Evolutionary conservation across 2,113 vertebrate genomes (phyloP), one percentile per base, ranked within the genome.

Genomic region (Nesogale talazaci): DNA sequence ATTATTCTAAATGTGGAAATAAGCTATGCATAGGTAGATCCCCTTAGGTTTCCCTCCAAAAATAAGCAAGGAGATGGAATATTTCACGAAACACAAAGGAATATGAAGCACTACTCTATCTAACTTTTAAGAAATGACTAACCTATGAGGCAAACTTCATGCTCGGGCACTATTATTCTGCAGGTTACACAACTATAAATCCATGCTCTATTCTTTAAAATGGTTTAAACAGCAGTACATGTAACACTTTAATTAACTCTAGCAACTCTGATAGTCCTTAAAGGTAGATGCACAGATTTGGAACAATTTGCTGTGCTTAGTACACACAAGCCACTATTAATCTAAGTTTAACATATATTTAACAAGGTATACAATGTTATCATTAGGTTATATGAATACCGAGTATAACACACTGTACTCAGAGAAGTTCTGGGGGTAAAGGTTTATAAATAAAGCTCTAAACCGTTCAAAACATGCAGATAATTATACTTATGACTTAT

Each of bases 181-280:
- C 91, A 97, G 95, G 95, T 98, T 96, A 97, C 92, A 96, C 93
- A 98, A 97, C 97, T 98, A 96, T 97, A 98, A 98, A 98, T 97
- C 96, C 95, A 97, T 94, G 95, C 94, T 96, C 93, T 95, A 88
- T 88, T 97, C 96, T 97, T 96, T 94, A 97, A 97, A 97, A 93
- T 97, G 97, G 96, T 95, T 98, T 97, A 97, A 96, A 95, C 88
- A 97, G 93, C 91, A 98, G 95, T 93, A 96, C 96, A 97, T 96
- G 93, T 83, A 97, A 91, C 95, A 97, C 96, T 98, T 97, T 98
- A 97, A 98, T 97, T 98, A 97, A 98, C 96, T 97, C 94, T 86
- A 96, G 95, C 94, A 97, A 98, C 83, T 97, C 83, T 97, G 97
- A 94, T 94, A 6, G 96, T 97, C 86, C 93, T 96, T 97, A 97